Conservation (phyloP, 1,140 invertebrate species). For the Ceratina japonica region DNA sequence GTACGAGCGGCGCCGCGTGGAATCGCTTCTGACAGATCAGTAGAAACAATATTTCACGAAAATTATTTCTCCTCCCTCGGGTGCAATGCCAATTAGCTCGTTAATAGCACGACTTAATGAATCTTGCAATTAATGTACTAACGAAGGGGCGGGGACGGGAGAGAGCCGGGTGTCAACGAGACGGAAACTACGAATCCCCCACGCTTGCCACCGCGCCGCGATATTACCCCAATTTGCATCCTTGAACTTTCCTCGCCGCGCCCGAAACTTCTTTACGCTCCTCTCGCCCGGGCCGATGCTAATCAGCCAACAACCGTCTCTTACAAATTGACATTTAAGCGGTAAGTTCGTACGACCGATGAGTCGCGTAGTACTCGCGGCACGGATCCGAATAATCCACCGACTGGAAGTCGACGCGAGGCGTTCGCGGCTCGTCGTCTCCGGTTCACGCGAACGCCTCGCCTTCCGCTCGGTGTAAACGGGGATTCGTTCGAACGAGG, state of each 20-base stretch:
- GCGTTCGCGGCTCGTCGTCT: too few relatives aligned
- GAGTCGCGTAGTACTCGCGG: conserved; percentile 41
- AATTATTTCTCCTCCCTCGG: too few relatives aligned
- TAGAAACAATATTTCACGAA: too few relatives aligned
- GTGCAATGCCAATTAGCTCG: background rate
- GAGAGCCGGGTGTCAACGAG: conserved; percentile 54
- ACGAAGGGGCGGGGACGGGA: background rate
- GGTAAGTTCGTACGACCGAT: conserved; percentile 59
- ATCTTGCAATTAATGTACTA: conserved; percentile 35
- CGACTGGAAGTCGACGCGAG: too few relatives aligned
- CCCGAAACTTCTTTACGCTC: conserved; percentile 58
- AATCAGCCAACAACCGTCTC: conserved; percentile 62
- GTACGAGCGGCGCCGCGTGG: too few relatives aligned
- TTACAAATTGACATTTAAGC: conserved; percentile 66
- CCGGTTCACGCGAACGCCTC: too few relatives aligned
- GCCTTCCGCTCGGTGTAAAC: background rate
- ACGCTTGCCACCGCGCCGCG: background rate
- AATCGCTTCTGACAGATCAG: too few relatives aligned
- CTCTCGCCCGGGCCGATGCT: conserved; percentile 54
- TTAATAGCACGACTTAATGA: conserved; percentile 14
- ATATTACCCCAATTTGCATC: conserved; percentile 65
- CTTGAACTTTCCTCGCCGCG: conserved; percentile 56
- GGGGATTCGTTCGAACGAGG: conserved; percentile 31
- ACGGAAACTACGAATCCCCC: conserved; percentile 43
- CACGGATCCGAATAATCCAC: conserved; percentile 23